Evolutionary conservation across 1,140 invertebrate species (phyloP), one percentile per base, ranked within the genome.

Genomic region (Teleopsis dalmanni): DNA sequence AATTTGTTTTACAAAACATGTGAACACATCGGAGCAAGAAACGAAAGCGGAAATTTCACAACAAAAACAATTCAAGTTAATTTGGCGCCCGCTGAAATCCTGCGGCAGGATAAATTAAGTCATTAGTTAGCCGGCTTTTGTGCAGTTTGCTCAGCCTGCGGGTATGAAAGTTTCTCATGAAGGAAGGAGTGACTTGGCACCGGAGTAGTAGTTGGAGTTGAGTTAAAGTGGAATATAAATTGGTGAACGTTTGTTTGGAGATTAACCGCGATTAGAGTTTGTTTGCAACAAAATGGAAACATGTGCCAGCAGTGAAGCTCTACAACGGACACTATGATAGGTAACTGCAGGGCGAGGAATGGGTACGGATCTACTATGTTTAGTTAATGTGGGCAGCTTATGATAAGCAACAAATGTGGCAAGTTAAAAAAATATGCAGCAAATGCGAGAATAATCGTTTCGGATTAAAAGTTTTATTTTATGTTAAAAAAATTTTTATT

Each of bases 41-140:
- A 42, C 22, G 8, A 8, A 42, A 11, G 8, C 11, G 14, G 19
- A 42, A 11, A 9, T n/a, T n/a, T n/a, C n/a, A n/a, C n/a, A 36
- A 36, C 21, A 33, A 36, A 46, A 46, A 46, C 44, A 46, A 36
- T n/a, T 46, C 44, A 60, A 65, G 60, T 65, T 65, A 62, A 65
- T 65, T 65, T 65, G 62, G 62, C 60, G 60, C 60, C 57, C 60
- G 63, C 63, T 59, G 62, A 66, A 64, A 59, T 64, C 64, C 64
- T 60, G 62, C 66, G 61, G 64, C 64, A 62, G 60, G n/a, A 66
- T 66, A 66, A 65, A 67, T 67, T 67, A 67, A 67, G 64, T 67
- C 64, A 67, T 67, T 66, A 66, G 64, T 66, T 66, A 58, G 34
- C 48, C 48, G 34, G 43, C 19, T 35, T 26, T 7, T 10, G 33